A percentile compares a stretch with the other conserved stretches of the same genome.
Conservation (phyloP, 2,113 vertebrate species). For the Cyprinodon tularosa region DNA sequence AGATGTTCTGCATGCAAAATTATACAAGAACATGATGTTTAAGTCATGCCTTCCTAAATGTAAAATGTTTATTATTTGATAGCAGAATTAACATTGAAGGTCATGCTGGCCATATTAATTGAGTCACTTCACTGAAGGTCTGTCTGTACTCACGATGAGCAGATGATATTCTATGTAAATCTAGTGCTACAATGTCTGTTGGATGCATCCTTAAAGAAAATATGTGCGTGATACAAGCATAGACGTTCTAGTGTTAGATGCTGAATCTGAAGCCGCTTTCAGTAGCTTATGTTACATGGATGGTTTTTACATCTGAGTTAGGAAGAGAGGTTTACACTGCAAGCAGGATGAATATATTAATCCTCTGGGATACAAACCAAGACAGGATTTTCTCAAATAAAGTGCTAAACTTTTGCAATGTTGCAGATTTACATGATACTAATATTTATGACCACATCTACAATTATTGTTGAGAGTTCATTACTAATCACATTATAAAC, state of each 20-base stretch:
- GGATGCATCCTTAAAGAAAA: neutral
- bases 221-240: neutral
- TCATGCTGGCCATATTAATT: neutral
- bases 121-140: too few species aligned
- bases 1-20: neutral
- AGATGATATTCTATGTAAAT: neutral
- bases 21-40: neutral
- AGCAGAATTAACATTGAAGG: slow-evolving; percentile 2
- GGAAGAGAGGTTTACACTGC: neutral
- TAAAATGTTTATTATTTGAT: neutral
- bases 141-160: neutral
- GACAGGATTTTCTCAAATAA: neutral
- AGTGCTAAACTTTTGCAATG: neutral
- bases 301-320: neutral
- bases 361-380: neutral
- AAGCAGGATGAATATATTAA: neutral
- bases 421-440: neutral
- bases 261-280: neutral
- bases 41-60: neutral
- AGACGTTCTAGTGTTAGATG: neutral
- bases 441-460: neutral
- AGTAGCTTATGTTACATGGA: neutral
- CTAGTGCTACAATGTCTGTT: neutral
- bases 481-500: too few species aligned
- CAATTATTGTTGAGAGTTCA: neutral